Percentiles rank a stretch among this genome's conserved stretches.
Evolutionary conservation across 2,797 vertebrate species (phyloP).

Genomic region (Phylloscopus collybita): DNA sequence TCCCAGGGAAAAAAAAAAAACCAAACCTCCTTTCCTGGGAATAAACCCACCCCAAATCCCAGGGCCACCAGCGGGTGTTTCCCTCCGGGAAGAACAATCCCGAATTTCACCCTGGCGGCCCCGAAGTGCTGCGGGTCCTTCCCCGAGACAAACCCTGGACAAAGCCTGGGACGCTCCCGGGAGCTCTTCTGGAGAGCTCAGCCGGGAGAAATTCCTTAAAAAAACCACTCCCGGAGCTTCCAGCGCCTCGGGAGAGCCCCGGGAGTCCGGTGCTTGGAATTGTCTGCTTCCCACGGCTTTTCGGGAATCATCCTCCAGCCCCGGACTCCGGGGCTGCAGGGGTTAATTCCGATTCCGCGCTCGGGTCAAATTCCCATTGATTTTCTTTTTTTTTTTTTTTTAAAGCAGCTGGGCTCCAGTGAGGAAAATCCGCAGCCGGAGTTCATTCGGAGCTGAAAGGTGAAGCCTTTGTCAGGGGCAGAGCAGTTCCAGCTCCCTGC

Average conservation of each 20-base stretch:
- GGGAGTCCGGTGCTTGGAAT: neutral
- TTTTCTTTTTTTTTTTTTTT: neutral
- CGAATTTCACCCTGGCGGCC: neutral
- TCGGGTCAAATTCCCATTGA: neutral
- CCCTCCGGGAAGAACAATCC: fast-evolving
- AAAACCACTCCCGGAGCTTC: neutral
- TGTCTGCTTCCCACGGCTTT: neutral
- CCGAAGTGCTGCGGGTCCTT: fast-evolving
- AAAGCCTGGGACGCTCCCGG: neutral
- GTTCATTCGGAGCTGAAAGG: neutral
- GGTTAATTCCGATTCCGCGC: fast-evolving
- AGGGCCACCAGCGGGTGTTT: neutral
- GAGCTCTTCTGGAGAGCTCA: neutral
- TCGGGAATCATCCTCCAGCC: neutral
- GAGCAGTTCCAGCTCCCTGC: fast-evolving
- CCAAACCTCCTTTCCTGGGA: neutral
- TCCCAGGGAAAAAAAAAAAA: fast-evolving
- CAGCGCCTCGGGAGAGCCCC: conserved; percentile 8
- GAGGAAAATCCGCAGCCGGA: neutral
- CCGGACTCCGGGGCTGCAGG: fast-evolving
- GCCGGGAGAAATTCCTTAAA: neutral
- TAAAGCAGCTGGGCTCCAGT: neutral
- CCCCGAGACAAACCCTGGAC: neutral
- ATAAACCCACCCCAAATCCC: neutral
- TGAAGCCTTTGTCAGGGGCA: neutral